Conservation (phyloP, 2,113 vertebrate genomes). For the Barnardius zonarius region DNA sequence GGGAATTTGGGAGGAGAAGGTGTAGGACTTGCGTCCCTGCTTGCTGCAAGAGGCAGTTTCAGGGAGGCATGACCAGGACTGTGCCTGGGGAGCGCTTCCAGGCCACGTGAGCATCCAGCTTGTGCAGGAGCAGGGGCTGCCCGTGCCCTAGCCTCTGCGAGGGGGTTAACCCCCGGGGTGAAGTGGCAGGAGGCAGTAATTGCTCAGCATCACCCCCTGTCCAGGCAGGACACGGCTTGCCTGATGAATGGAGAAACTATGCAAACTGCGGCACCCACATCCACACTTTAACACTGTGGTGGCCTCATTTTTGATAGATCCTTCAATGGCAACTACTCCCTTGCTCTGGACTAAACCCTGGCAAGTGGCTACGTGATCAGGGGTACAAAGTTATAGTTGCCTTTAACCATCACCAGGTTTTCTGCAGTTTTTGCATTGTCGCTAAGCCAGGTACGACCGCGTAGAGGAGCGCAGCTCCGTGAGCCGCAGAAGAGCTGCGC, state of each 20-base stretch:
- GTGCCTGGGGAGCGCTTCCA: neutral
- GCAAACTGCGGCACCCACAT: neutral
- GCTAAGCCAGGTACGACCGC: fast-evolving
- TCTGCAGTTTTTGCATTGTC: neutral
- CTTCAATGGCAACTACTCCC: neutral
- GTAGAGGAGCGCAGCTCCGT: fast-evolving
- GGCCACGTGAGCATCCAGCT: neutral
- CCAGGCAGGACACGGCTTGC: neutral
- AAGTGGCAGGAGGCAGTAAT: neutral
- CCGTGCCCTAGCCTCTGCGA: neutral
- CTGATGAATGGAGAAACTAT: neutral
- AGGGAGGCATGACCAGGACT: fast-evolving
- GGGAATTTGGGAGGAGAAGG: neutral
- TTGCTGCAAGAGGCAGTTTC: neutral
- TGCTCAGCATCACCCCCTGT: neutral
- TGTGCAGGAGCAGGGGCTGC: neutral
- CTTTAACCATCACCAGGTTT: neutral
- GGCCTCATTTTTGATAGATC: neutral
- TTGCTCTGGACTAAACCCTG: neutral
- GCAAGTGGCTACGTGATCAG: neutral
- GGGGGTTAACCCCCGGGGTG: neutral
- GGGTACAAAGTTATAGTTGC: neutral
- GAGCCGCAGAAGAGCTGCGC: neutral
- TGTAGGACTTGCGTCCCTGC: neutral
- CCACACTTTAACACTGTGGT: neutral